Evolutionary conservation across 2,797 vertebrate species (phyloP), one percentile per base, ranked within the genome.

Genomic region (Cynopterus sphinx): DNA sequence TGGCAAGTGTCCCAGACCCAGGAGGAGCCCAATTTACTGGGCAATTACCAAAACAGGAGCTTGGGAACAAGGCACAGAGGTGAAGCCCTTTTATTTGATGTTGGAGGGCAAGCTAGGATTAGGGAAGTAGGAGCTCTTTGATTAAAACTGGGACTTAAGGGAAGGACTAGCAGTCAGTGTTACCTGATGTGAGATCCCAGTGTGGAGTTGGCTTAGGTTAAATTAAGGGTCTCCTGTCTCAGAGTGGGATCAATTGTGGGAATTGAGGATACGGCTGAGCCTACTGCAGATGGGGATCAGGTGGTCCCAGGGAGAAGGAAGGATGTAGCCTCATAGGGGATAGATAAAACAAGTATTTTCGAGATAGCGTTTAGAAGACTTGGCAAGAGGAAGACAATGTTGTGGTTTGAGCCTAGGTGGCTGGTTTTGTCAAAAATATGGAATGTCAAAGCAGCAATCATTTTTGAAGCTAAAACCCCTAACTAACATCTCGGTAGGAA

Each of bases 1-100:
- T 85, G 95, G 81, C 90, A 71, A n/a, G 90, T 57, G 61, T 85
- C 61, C 77, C 87, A 65, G 57, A 55, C 39, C 31, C 26, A 65
- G 87, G 86, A 95, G 71, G 65, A 96, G 68, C 77, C 71, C 16
- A 6, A 46, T 84, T 87, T 94, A 43, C 71, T 84, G n/a, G 81
- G 73, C 61, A 87, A 81, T 73, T 81, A 71, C 79, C 84, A 39
- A 39, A 90, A 61, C 43, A 15, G 59, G 75, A 87, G 88, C 73
- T 82, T 82, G 95, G 94, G 94, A 93, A 88, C 68, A 28, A 79
- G 87, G 77, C 33, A 88, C n/a, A 9, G 71, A 36, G 61, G 77
- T 0, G 61, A 92, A 97, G 77, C 84, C 83, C 68, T 97, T 19
- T 71, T 93, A 57, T 78, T 86, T 94, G 87, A 92, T 43, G 43